phyloP scores from a whole-genome alignment of 2,113 vertebrate genomes.

The Antechinus flavipes region DNA sequence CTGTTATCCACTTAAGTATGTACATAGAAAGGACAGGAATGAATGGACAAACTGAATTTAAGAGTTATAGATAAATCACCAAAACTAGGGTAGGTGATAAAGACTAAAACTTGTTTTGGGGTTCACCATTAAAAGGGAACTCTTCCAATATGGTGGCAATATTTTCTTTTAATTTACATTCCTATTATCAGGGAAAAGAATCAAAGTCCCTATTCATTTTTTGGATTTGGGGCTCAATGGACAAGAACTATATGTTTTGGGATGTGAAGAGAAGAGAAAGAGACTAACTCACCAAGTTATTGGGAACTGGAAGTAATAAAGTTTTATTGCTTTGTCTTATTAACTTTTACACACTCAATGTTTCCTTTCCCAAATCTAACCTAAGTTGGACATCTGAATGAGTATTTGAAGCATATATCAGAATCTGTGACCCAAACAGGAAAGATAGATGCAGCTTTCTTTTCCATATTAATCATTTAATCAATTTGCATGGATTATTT shows the following conservation, averaged over 20 bases:
- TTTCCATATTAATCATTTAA: neutral
- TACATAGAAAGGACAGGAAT: conserved; percentile 10
- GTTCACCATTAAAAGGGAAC: conserved; percentile 46
- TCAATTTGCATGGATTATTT: neutral
- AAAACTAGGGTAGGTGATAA: conserved; percentile 16
- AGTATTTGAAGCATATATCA: neutral
- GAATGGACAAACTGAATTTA: conserved; percentile 13
- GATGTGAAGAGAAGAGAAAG: conserved; percentile 53
- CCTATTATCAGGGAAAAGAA: conserved; percentile 45
- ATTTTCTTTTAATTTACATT: conserved; percentile 57
- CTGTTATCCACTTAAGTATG: neutral
- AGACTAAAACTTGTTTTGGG: conserved; percentile 40
- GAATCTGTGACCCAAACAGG: neutral
- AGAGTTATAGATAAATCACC: conserved; percentile 7
- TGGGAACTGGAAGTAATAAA: conserved; percentile 38
- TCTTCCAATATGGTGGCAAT: conserved; percentile 17
- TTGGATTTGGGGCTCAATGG: neutral
- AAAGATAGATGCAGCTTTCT: neutral
- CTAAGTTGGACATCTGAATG: neutral
- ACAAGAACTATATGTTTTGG: conserved; percentile 40
- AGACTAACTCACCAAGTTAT: conserved; percentile 23
- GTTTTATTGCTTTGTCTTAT: neutral
- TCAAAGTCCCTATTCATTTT: conserved; percentile 51
- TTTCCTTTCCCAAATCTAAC: neutral
- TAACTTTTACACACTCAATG: neutral